Base-by-base conservation (phyloP, 92 coral and sea anemone genomes). In the Porites evermanni region DNA sequence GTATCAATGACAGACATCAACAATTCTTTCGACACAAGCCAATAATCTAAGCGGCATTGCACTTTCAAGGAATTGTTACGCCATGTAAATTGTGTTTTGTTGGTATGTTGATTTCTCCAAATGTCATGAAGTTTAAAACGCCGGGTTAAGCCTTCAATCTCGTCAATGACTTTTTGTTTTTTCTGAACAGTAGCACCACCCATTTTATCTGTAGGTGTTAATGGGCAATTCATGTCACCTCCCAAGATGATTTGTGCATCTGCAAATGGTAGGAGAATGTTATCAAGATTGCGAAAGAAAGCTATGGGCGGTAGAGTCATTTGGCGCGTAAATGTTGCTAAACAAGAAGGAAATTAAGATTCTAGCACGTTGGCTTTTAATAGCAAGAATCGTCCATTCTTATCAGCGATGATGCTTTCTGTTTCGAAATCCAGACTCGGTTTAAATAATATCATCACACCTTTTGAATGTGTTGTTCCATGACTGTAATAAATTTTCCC, bases 381-480 rank as follows among this genome's bases (percentile, higher is more conserved):
- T 4, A 71, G 7, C 12, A 71, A 71, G 8, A 1, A 72, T 79
- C 85, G 56, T 6, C 73, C 89, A 18, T 52, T 29, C 44, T 86
- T 86, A 32, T 86, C 85, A 7, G 60, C 20, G 16, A 54, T 19
- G 17, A 26, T 17, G 7, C 67, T 79, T 14, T 53, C 10, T 14
- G 65, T 38, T 67, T 67, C 29, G 23, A 58, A 23, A 52, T 68
- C 69, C 9, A 77, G 18, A 14, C 56, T 77, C 12, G 89, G 83
- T 18, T 78, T 77, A 52, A 78, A 65, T n/a, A 86, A 18, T 24
- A 86, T 71, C 89, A 86, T 79, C 2, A 79, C 78, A 20, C 89
- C 79, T 70, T 52, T 86, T 3, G 70, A 66, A 66, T 86, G 76
- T 29, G 54, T 70, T 14, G 72, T 20, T 2, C 79, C 89, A 70